Base-by-base conservation (phyloP, 2,113 vertebrate species). In the Chascanopsetta lugubris region DNA sequence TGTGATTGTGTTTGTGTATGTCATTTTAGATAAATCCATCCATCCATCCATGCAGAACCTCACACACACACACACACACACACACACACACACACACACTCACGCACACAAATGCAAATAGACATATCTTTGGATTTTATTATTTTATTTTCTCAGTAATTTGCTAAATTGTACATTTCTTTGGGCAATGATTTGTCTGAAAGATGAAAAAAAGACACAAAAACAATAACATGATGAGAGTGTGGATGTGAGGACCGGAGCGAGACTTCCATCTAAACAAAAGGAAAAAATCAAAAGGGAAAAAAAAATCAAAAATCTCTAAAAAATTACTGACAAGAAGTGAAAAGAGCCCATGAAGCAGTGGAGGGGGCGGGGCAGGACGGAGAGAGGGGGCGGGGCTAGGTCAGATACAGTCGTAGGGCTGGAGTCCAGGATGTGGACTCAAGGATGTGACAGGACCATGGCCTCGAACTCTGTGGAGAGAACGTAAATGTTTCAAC, bases 401-500 rank as follows among this genome's bases (percentile, higher is more conserved):
- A 25, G 26, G 34, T 6, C 3, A 22, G 36, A 55, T 27, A 9
- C 11, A 30, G 45, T 57, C 43, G 47, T 18, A 49, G 55, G 15
- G 40, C 47, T 29, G 57, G 26, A 57, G 58, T 65, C 65, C 74
- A 65, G 49, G 4, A n/a, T n/a, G n/a, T n/a, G n/a, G n/a, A n/a
- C n/a, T n/a, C n/a, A n/a, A n/a, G n/a, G n/a, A n/a, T 66, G 63
- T 91, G 95, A 94, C 77, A 94, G 87, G 51, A 98, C 95, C 94
- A 97, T 88, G 85, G 93, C 92, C 84, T 95, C 94, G 90, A 99
- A 99, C 91, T 99, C 97, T 99, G 92, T 78, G 64, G 87, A 75
- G 85, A 51, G 18, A 75, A 69, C 12, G 12, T 30, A 2, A 29
- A 27, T 8, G 30, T 38, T 53, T 21, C 40, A 4, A 7, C 15